Evolutionary conservation across 2,888 invertebrate genomes (phyloP), one percentile per base, ranked within the genome.

Genomic region (Stenodera caucasica): DNA sequence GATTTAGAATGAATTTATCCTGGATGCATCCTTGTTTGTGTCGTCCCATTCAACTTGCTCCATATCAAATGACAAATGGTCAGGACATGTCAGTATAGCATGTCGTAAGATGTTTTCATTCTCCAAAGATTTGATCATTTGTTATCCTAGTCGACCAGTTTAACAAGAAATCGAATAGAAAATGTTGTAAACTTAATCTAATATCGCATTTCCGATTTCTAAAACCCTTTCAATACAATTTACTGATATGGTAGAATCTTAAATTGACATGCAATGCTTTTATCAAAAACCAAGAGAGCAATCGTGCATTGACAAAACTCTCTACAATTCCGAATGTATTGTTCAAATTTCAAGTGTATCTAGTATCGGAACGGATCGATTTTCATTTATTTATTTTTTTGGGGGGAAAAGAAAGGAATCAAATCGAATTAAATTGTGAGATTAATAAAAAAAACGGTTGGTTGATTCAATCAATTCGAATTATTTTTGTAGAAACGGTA

Each of bases 191-290:
- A 23, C 23, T n/a, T 5, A 45, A n/a, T 45, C 7, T 0, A 21
- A 21, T n/a, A 5, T 23, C 23, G 7, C 9, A 6, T 18, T 37
- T 2, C 2, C 7, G 15, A 7, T 14, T 18, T 18, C 18, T 37
- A 37, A 37, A 37, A 37, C 2, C 21, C 11, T 45, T n/a, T 33
- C 32, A 1, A n/a, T 45, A 45, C 45, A 45, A 45, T 45, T 45
- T 21, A 11, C 45, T 12, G 7, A 12, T 12, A 21, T 9, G 23
- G 12, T n/a, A 1, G 21, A 12, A 45, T 45, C 23, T 26, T 26
- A 45, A 45, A 45, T 45, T 45, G 45, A 45, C 23, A 23, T 45
- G 45, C 23, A 23, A 45, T 45, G 45, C 45, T 45, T 45, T 45
- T 45, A 45, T 45, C 45, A 33, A 33, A 23, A 45, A 45, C 45